Conservation (phyloP, 1,140 invertebrate genomes). For the Bombus waltoni region DNA sequence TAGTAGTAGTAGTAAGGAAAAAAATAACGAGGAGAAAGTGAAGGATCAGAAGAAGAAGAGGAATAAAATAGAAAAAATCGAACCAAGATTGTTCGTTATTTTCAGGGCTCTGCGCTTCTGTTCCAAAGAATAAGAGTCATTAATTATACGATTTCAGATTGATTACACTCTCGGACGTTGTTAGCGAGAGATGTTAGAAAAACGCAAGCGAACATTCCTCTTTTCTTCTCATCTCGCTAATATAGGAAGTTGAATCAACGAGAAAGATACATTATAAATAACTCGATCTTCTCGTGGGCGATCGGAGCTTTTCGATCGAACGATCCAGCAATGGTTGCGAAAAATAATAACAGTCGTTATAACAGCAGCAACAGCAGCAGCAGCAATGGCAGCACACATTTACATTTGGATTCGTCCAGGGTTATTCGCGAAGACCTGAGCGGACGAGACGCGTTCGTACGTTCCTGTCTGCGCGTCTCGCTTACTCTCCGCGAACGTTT, state of each 20-base stretch:
- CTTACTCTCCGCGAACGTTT: constrained; percentile 10
- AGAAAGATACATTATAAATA: not conserved
- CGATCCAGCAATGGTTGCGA: constrained; percentile 11
- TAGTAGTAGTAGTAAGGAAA: not conserved
- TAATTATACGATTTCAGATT: not conserved
- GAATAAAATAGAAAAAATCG: not conserved
- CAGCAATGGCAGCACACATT: constrained; percentile 69
- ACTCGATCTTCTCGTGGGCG: not conserved
- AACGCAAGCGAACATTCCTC: constrained; percentile 17
- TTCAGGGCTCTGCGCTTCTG: not conserved
- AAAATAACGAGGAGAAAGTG: not conserved
- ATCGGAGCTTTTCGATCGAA: constrained; percentile 8
- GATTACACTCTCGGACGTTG: not conserved
- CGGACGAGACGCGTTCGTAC: constrained; percentile 36
- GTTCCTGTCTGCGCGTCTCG: constrained; percentile 42
- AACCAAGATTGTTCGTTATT: not conserved
- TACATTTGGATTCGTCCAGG: constrained; percentile 9
- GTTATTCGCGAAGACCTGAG: constrained; percentile 34
- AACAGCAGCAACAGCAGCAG: constrained; percentile 67
- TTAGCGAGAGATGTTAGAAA: not conserved
- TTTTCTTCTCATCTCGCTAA: not conserved
- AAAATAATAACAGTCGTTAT: constrained; percentile 45
- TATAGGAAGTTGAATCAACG: not conserved
- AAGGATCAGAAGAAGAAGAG: constrained; percentile 1
- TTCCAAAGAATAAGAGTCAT: not conserved